Evolutionary conservation across 2,888 invertebrate species (phyloP).

Genomic region (Leptodirus hochenwartii): DNA sequence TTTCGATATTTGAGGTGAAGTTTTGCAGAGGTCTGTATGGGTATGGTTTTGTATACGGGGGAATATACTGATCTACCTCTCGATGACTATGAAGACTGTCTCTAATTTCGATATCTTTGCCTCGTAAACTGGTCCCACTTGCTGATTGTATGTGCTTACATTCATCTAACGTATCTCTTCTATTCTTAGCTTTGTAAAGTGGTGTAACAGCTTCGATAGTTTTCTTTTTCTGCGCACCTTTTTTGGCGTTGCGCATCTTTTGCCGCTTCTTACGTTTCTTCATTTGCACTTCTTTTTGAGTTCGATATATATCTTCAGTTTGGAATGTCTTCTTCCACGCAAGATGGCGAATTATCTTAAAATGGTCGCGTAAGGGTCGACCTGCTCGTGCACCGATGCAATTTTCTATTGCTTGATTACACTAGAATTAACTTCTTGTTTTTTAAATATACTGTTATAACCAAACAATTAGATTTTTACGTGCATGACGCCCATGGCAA

Average conservation of each 20-base stretch:
- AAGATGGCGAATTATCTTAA: constrained; percentile 23
- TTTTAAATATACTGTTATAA: constrained; percentile 2
- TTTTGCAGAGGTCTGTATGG: constrained; percentile 23
- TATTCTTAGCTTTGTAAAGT: constrained; percentile 11
- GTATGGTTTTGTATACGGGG: constrained; percentile 17
- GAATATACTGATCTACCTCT: constrained; percentile 18
- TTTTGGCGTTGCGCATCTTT: constrained; percentile 10
- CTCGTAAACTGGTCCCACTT: neutral
- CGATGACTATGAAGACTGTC: constrained; percentile 21
- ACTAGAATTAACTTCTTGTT: constrained; percentile 15
- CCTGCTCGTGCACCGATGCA: constrained; percentile 24
- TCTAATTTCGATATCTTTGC: constrained; percentile 14
- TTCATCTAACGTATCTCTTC: no score
- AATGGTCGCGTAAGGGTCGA: constrained; percentile 24
- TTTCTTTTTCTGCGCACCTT: constrained; percentile 8
- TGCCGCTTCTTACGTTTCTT: constrained; percentile 16
- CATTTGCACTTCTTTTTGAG: constrained; percentile 15
- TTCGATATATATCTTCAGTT: no score
- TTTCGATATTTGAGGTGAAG: constrained; percentile 24
- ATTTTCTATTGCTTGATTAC: constrained; percentile 25
- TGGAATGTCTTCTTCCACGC: constrained; percentile 23
- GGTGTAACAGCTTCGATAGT: constrained; percentile 14
- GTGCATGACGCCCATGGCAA: constrained; percentile 25
- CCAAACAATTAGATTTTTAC: constrained; percentile 13
- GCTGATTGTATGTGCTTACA: no score